Evolutionary conservation across 1,140 invertebrate genomes (phyloP).

Genomic region (Brachionus koreanus): DNA sequence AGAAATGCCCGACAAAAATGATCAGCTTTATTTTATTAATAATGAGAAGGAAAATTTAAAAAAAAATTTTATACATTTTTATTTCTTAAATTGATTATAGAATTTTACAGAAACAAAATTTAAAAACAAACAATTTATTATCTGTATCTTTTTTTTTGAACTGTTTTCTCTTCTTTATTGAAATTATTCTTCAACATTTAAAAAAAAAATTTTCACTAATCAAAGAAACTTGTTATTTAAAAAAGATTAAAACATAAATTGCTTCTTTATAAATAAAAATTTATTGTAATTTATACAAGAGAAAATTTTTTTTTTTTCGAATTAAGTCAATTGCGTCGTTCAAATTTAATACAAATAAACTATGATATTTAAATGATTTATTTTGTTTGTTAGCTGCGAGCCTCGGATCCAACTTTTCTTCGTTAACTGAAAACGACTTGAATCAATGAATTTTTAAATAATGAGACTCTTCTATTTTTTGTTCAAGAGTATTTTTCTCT

Average conservation of each 20-base stretch:
- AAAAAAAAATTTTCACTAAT: background rate
- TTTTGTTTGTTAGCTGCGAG: background rate
- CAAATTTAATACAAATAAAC: background rate
- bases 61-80: slow-evolving; percentile 18
- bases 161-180: slow-evolving; percentile 14
- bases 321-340: background rate
- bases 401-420: background rate
- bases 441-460: background rate
- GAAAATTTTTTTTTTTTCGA: background rate
- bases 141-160: slow-evolving; percentile 19
- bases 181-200: background rate
- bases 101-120: slow-evolving; percentile 30
- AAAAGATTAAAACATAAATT: background rate
- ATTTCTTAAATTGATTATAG: background rate
- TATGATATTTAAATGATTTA: background rate
- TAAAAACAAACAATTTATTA: slow-evolving; percentile 17
- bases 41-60: background rate
- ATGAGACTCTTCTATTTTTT: background rate
- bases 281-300: slow-evolving; percentile 1
- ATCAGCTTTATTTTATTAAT: background rate
- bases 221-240: slow-evolving; percentile 9
- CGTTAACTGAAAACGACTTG: background rate
- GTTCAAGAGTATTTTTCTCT: slow-evolving; percentile 1
- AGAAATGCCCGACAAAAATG: slow-evolving; percentile 38
- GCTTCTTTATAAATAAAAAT: slow-evolving; percentile 10